These are phyloP conservation scores for Trypoxylus dichotomus DNA, from an alignment of 1,140 invertebrate species.

Conservation along the genomic window DNA sequence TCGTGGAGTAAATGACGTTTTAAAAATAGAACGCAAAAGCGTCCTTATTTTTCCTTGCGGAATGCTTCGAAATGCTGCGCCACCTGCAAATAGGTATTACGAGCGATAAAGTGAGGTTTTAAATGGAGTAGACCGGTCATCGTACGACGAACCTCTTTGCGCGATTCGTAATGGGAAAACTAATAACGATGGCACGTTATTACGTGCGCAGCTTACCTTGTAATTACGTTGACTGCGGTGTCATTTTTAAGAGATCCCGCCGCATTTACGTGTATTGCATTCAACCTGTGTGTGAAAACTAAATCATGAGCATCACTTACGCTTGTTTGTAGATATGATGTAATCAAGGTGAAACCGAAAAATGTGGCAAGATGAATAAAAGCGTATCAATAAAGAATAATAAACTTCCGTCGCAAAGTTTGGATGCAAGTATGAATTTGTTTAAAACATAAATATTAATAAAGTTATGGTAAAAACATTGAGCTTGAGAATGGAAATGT, in stretches of 20 bases:
- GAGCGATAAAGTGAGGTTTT: background rate
- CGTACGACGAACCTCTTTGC: background rate
- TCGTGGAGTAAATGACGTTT: background rate
- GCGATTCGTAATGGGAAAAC: background rate
- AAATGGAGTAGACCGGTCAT: background rate
- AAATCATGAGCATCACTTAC: background rate
- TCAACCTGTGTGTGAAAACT: too few species aligned
- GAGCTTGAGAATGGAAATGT: too few species aligned
- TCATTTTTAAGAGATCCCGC: background rate
- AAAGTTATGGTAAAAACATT: too few species aligned
- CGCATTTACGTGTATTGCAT: background rate
- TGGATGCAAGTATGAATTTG: too few species aligned
- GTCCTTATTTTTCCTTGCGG: background rate
- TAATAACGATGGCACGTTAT: background rate
- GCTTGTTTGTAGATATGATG: background rate
- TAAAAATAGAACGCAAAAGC: background rate
- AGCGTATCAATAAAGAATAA: too few species aligned
- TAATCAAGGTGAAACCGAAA: too few species aligned
- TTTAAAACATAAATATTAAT: too few species aligned
- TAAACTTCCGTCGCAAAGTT: too few species aligned
- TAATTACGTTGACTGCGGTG: background rate
- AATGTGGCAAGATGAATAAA: too few species aligned
- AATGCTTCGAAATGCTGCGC: background rate
- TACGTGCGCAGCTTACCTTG: background rate
- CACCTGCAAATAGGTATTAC: background rate